Percentiles rank a stretch among this genome's conserved stretches.
phyloP scores from a whole-genome alignment of 2,888 invertebrate species.

The Dynastes hyllus region DNA sequence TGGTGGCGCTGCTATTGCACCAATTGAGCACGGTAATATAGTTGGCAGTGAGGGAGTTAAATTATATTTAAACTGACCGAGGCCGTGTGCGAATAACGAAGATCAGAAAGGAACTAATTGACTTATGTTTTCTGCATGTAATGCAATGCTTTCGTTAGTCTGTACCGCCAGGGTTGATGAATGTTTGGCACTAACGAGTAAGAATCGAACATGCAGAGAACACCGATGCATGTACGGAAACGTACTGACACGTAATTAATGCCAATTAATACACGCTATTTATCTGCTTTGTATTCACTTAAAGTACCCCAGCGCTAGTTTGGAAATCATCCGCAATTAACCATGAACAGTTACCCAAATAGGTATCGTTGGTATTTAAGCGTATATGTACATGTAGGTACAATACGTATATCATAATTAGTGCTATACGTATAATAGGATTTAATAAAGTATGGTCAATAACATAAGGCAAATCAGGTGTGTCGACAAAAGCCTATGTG shows the following conservation, averaged over 20 bases:
- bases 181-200: neutral
- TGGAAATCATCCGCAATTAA: no score
- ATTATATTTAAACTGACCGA: constrained; percentile 35
- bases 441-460: no score
- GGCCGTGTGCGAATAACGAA: constrained; percentile 23
- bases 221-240: neutral
- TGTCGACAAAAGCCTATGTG: no score
- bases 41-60: constrained; percentile 22
- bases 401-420: no score
- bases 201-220: neutral
- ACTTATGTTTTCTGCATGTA: neutral
- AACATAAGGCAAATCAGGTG: no score
- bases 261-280: no score
- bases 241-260: neutral
- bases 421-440: no score
- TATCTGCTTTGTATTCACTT: no score
- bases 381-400: no score
- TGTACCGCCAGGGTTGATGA: neutral
- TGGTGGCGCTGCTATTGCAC: constrained; percentile 36
- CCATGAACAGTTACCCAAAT: no score
- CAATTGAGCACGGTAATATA: constrained; percentile 28
- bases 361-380: no score
- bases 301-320: no score
- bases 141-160: neutral
- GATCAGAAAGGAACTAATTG: constrained; percentile 26